Evolutionary conservation across 2,113 vertebrate genomes (phyloP).

Genomic region (Diphyllodes magnificus): DNA sequence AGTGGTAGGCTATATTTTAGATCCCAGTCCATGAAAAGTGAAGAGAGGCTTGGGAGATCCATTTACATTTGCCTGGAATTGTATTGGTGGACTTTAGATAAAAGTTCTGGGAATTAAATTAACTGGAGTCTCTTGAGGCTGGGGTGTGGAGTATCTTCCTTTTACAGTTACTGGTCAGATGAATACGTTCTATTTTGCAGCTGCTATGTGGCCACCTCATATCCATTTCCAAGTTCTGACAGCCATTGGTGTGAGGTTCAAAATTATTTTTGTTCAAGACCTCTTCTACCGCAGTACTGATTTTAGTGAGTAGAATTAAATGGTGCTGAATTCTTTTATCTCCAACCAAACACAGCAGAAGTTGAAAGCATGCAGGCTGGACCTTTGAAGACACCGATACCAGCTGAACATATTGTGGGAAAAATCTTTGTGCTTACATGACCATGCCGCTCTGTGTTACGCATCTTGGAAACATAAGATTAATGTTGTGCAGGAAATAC

Average conservation of each 20-base stretch:
- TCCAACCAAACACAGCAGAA: neutral
- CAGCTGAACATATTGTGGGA: conserved; percentile 27
- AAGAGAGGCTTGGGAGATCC: neutral
- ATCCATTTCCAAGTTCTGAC: neutral
- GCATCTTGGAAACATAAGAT: neutral
- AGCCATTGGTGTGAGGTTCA: neutral
- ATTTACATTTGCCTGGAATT: neutral
- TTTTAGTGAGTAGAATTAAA: neutral
- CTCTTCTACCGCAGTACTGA: neutral
- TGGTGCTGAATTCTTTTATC: neutral
- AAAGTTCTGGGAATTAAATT: neutral
- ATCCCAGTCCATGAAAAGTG: neutral
- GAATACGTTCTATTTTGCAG: neutral
- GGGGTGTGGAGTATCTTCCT: fast-evolving
- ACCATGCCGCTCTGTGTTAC: neutral
- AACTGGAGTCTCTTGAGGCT: neutral
- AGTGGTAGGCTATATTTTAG: neutral
- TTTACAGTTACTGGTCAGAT: neutral
- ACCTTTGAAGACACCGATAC: neutral
- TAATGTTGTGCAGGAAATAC: conserved; percentile 29
- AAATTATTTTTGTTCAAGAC: neutral
- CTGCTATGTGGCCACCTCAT: neutral
- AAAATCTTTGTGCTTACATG: conserved; percentile 1
- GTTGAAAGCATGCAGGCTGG: neutral
- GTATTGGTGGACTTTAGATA: neutral